Conservation (phyloP, 2,888 invertebrate species). For the Polymixis flavicincta region DNA sequence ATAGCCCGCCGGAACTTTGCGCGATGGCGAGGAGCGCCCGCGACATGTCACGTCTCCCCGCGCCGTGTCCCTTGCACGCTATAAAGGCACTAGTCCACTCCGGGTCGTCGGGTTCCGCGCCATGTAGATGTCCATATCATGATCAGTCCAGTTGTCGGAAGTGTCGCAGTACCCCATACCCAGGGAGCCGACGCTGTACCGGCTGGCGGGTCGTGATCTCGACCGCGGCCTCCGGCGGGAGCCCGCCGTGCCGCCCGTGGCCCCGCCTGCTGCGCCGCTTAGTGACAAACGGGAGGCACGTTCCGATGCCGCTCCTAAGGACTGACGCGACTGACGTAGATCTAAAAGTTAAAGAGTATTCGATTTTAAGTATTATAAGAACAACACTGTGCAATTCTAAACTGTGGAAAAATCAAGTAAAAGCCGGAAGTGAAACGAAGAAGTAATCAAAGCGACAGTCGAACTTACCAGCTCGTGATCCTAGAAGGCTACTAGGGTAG, state of each 20-base stretch:
- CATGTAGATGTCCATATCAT: constrained; percentile 99
- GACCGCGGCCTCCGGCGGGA: constrained; percentile 94
- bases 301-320: constrained; percentile 95
- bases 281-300: constrained; percentile 94
- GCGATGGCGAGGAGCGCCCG: constrained; percentile 74
- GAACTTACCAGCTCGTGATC: constrained; percentile 87
- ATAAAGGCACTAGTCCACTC: constrained; percentile 96
- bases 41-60: constrained; percentile 72
- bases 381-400: not conserved
- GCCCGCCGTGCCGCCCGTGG: constrained; percentile 91
- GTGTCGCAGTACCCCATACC: constrained; percentile 97
- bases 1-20: constrained; percentile 69
- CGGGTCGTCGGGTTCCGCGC: constrained; percentile 97
- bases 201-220: constrained; percentile 95
- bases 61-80: constrained; percentile 82
- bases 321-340: constrained; percentile 96
- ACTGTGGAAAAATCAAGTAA: constrained; percentile 34
- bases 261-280: constrained; percentile 92
- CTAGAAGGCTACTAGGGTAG: constrained; percentile 93
- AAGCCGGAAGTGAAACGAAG: constrained; percentile 55
- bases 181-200: constrained; percentile 95
- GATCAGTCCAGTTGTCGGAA: constrained; percentile 98
- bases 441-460: constrained; percentile 66
- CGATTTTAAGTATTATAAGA: constrained; percentile 12
- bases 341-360: constrained; percentile 87